A percentile compares a stretch with the other conserved stretches of the same genome.
Evolutionary conservation across 2,888 invertebrate genomes (phyloP).

Genomic region (Tridacna gigas): DNA sequence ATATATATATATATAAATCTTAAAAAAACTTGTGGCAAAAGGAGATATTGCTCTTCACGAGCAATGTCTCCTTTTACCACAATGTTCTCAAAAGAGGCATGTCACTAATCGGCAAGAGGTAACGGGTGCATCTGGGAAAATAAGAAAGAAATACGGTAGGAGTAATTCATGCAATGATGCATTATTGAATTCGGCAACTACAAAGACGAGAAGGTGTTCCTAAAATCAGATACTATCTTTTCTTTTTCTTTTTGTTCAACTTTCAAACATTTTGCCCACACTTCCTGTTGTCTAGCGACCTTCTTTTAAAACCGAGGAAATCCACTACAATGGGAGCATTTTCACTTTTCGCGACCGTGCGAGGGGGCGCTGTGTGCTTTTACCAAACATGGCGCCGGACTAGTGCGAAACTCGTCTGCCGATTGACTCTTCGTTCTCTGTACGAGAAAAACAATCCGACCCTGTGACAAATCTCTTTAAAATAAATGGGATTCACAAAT

Average conservation of each 20-base stretch:
- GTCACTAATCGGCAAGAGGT: too few relatives aligned
- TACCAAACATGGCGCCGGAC: constrained; percentile 58
- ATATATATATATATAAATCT: too few relatives aligned
- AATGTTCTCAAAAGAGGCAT: too few relatives aligned
- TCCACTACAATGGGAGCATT: constrained; percentile 17
- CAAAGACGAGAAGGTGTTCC: constrained; percentile 31
- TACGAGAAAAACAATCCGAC: constrained; percentile 48
- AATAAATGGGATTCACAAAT: constrained; percentile 25
- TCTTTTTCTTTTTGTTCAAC: constrained; percentile 42
- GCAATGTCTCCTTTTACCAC: too few relatives aligned
- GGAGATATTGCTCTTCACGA: too few relatives aligned
- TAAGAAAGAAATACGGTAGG: too few relatives aligned
- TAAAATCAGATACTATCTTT: constrained; percentile 56
- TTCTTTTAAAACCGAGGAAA: constrained; percentile 29
- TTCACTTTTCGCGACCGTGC: constrained; percentile 13
- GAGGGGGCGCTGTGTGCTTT: constrained; percentile 19
- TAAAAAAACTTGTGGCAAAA: too few relatives aligned
- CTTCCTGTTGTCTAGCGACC: constrained; percentile 57
- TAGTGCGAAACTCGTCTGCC: constrained; percentile 68
- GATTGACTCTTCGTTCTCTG: constrained; percentile 10
- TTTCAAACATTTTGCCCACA: constrained; percentile 39
- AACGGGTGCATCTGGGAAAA: too few relatives aligned
- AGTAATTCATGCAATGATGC: constrained; percentile 10
- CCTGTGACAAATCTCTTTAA: constrained; percentile 25
- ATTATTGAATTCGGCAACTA: constrained; percentile 28